Evolutionary conservation across 2,113 vertebrate genomes (phyloP).

Genomic region (Chloropsis hardwickii): DNA sequence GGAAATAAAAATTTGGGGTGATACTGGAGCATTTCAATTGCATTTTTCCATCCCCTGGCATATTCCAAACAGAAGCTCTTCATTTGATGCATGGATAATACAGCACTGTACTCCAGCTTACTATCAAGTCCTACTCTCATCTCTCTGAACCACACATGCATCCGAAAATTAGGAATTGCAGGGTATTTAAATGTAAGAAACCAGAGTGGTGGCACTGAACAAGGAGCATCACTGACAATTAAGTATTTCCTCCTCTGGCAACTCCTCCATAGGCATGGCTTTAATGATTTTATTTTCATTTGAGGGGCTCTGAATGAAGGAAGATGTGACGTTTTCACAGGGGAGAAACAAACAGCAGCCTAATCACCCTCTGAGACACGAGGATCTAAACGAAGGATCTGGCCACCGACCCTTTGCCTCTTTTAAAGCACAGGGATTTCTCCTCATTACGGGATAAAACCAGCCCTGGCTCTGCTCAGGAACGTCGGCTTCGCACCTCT

Average conservation of each 20-base stretch:
- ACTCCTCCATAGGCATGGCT: fast-evolving
- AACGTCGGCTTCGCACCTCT: neutral
- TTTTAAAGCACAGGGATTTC: neutral
- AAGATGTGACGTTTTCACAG: neutral
- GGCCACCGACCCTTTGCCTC: neutral
- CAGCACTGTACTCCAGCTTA: neutral
- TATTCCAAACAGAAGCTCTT: neutral
- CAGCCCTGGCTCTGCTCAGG: neutral
- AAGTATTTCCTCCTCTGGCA: neutral
- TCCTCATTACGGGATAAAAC: neutral
- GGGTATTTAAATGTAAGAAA: neutral
- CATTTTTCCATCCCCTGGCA: neutral
- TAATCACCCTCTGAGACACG: neutral
- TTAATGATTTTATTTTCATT: neutral
- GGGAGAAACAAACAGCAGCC: slow-evolving; percentile 3
- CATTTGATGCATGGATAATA: neutral
- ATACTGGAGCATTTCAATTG: neutral
- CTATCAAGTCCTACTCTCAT: neutral
- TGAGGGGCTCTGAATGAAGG: neutral
- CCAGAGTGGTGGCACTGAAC: neutral
- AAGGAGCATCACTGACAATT: neutral
- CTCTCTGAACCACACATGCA: neutral
- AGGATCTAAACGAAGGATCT: neutral
- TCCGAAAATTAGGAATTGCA: neutral
- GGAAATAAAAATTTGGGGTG: neutral